phyloP scores from a whole-genome alignment of 2,113 vertebrate genomes.

The Acrocephalus arundinaceus region DNA sequence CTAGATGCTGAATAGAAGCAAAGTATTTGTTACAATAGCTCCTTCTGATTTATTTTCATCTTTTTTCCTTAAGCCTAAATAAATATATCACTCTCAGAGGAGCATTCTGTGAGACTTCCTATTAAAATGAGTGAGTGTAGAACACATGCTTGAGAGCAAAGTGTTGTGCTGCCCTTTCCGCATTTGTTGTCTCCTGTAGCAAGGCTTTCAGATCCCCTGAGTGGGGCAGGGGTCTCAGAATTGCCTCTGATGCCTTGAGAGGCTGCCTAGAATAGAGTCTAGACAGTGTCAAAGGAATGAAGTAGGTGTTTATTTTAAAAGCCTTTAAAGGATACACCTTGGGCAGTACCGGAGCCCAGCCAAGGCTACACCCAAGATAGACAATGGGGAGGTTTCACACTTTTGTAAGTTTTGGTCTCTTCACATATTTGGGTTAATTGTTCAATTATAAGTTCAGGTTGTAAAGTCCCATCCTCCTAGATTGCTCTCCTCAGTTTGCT shows the following conservation, averaged over 20 bases:
- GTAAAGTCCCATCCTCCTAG: background rate
- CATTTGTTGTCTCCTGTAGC: rapidly evolving
- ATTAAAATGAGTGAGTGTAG: background rate
- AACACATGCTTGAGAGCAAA: background rate
- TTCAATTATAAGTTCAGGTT: background rate
- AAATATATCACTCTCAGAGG: background rate
- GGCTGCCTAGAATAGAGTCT: background rate
- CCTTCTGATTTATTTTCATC: background rate
- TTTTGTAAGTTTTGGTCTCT: background rate
- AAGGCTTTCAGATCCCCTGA: background rate
- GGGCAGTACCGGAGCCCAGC: background rate
- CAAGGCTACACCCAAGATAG: background rate
- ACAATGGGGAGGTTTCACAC: background rate
- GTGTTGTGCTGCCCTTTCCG: background rate
- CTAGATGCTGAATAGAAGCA: background rate
- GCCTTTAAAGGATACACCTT: background rate
- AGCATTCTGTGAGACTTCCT: background rate
- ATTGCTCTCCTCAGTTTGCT: background rate
- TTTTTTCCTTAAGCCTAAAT: background rate
- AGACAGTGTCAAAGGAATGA: background rate
- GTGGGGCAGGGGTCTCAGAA: background rate
- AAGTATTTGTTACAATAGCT: background rate
- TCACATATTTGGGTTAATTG: background rate
- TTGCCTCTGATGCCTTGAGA: background rate
- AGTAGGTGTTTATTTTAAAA: background rate